Conservation (phyloP, 2,888 invertebrate species). For the Apamea crenata region DNA sequence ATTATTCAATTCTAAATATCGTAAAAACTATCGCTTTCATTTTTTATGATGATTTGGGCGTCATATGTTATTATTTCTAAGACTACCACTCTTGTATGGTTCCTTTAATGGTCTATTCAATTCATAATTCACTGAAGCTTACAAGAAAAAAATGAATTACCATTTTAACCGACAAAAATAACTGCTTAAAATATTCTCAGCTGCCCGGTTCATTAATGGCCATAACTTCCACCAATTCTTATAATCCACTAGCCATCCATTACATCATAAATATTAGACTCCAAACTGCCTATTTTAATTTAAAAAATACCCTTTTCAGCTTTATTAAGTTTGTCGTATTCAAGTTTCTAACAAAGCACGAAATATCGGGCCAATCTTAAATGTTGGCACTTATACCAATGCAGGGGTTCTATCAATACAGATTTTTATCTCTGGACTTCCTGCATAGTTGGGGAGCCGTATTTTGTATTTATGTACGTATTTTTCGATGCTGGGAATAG, state of each 20-base stretch:
- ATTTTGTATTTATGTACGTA: slow-evolving; percentile 54
- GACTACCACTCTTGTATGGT: neutral
- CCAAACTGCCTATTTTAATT: slow-evolving; percentile 31
- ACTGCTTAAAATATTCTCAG: slow-evolving; percentile 3
- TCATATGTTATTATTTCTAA: too few species aligned
- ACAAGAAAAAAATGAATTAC: neutral
- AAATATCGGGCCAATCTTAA: slow-evolving; percentile 62
- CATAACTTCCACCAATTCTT: slow-evolving; percentile 7
- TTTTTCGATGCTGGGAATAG: slow-evolving; percentile 26
- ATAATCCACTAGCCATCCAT: slow-evolving; percentile 34
- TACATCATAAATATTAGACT: slow-evolving; percentile 18
- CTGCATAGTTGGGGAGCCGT: slow-evolving; percentile 47
- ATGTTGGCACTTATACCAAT: slow-evolving; percentile 60
- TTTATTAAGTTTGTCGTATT: slow-evolving; percentile 57
- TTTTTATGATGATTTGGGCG: neutral
- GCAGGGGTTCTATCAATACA: slow-evolving; percentile 63
- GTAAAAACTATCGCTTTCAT: neutral
- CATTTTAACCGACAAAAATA: neutral
- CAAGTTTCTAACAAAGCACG: slow-evolving; percentile 52
- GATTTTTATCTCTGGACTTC: slow-evolving; percentile 67
- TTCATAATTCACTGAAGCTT: neutral
- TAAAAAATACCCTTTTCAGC: slow-evolving; percentile 40
- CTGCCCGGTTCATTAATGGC: slow-evolving; percentile 18
- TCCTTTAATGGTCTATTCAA: neutral
- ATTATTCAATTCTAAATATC: neutral